phyloP scores from a whole-genome alignment of 1,140 invertebrate genomes.

The Drosophila micromelanica region DNA sequence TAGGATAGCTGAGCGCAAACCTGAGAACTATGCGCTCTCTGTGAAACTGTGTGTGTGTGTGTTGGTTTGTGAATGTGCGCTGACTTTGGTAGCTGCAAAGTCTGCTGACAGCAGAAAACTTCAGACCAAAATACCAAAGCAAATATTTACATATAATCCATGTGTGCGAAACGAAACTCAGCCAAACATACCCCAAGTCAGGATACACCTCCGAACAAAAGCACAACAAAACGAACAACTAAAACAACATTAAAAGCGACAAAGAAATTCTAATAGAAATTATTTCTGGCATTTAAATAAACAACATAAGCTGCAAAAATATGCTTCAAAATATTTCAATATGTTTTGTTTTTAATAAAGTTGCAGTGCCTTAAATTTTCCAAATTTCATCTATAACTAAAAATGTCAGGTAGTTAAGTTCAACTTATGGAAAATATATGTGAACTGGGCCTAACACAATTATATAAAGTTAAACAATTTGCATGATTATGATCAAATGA shows the following conservation, averaged over 20 bases:
- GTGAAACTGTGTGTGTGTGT: conserved; percentile 23
- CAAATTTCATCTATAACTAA: not conserved
- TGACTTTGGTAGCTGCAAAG: conserved; percentile 56
- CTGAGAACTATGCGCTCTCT: conserved; percentile 70
- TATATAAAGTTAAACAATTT: no score
- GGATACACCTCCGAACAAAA: conserved; percentile 52
- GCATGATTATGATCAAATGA: no score
- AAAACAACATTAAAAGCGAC: conserved; percentile 26
- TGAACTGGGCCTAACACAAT: no score
- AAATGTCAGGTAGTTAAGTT: conserved; percentile 21
- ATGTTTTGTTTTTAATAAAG: conserved; percentile 39
- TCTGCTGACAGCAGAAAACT: conserved; percentile 63
- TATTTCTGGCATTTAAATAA: conserved; percentile 79
- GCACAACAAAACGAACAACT: conserved; percentile 16
- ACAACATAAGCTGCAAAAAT: conserved; percentile 53
- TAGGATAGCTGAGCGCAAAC: conserved; percentile 49
- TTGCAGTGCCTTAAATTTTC: conserved; percentile 38
- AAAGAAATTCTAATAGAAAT: conserved; percentile 66
- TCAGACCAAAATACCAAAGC: conserved; percentile 74
- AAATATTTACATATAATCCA: conserved; percentile 76
- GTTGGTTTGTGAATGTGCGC: conserved; percentile 22
- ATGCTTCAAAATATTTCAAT: conserved; percentile 54
- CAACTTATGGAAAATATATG: not conserved
- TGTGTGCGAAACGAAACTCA: conserved; percentile 60
- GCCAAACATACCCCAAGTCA: conserved; percentile 32